Percentiles rank a stretch among this genome's conserved stretches.
Conservation (phyloP, 2,797 vertebrate species). For the Leptatherina wallacei region DNA sequence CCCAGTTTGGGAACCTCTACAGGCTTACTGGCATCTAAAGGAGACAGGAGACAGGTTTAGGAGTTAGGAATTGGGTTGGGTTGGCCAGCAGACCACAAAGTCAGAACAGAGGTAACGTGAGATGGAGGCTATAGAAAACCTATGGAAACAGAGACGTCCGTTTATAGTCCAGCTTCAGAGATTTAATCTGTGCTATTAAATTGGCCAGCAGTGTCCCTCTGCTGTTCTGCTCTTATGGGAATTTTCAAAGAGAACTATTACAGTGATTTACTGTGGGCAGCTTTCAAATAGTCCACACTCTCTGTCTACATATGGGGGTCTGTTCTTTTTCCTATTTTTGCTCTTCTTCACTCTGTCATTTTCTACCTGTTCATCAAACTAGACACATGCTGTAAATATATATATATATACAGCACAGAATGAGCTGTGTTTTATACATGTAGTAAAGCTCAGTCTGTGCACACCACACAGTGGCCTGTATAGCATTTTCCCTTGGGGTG, state of each 20-base stretch:
- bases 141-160: conserved; percentile 64
- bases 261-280: conserved; percentile 70
- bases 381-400: conserved; percentile 9
- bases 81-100: conserved; percentile 67
- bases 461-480: conserved; percentile 42
- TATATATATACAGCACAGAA: conserved; percentile 14
- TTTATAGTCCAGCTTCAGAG: conserved; percentile 72
- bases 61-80: conserved; percentile 59
- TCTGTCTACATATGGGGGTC: conserved; percentile 36
- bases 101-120: conserved; percentile 72
- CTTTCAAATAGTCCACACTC: conserved; percentile 42
- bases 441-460: conserved; percentile 45
- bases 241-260: conserved; percentile 75
- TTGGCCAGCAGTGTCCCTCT: conserved; percentile 46
- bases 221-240: conserved; percentile 59
- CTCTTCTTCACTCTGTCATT: conserved; percentile 38
- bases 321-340: conserved; percentile 39
- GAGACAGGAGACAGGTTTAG: conserved; percentile 40
- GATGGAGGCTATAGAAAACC: conserved; percentile 63
- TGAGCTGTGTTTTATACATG: conserved; percentile 42
- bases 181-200: conserved; percentile 75
- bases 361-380: conserved; percentile 26
- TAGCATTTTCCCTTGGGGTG: conserved; percentile 51
- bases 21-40: conserved; percentile 33
- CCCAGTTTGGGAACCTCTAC: conserved; percentile 22